Conservation (phyloP, 2,888 invertebrate genomes). For the Ceraclea dissimilis region DNA sequence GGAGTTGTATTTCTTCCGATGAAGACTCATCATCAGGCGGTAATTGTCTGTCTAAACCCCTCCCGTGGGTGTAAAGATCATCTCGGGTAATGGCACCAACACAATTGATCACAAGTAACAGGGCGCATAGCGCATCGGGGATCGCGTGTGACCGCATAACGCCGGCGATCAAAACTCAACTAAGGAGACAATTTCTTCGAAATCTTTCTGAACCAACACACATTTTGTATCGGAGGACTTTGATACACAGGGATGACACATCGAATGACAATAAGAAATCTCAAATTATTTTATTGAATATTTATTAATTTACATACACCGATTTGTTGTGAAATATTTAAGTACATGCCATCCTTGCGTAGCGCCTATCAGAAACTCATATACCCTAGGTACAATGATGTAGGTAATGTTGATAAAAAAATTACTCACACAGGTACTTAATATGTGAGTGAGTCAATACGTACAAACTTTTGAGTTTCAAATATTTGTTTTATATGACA, state of each 20-base stretch:
- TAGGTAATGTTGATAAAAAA: no score
- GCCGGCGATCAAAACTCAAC: background rate
- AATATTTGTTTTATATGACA: no score
- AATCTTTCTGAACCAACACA: background rate
- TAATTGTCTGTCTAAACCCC: conserved; percentile 46
- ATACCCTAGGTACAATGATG: no score
- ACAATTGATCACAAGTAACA: background rate
- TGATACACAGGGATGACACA: background rate
- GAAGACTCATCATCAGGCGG: conserved; percentile 53
- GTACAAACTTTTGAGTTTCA: no score
- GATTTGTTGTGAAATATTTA: no score
- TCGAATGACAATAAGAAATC: background rate
- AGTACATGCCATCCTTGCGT: no score
- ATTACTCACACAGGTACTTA: no score
- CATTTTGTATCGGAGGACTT: background rate
- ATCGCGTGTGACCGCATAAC: conserved; percentile 12
- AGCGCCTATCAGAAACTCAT: no score
- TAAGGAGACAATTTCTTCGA: background rate
- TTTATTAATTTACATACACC: background rate
- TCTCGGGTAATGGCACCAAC: conserved; percentile 41
- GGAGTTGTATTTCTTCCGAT: conserved; percentile 57
- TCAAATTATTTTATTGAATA: background rate
- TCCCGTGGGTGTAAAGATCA: conserved; percentile 55
- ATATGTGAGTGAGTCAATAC: no score
- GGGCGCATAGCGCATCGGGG: background rate